Base-by-base conservation (phyloP, 2,888 invertebrate genomes). In the Morpho helenor region DNA sequence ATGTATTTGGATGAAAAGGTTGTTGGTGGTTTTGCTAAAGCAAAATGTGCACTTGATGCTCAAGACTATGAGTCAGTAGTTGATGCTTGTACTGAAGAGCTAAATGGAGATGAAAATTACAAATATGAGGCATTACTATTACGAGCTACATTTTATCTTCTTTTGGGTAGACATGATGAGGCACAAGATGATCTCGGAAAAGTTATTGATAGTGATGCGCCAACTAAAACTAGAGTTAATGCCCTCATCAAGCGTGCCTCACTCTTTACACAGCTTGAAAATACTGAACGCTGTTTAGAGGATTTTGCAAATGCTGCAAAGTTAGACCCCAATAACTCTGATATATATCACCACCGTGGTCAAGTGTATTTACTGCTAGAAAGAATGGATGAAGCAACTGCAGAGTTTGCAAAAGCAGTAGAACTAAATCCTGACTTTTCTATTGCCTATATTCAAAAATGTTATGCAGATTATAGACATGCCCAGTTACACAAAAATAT, bases 311-410 rank as follows among this genome's bases (percentile, higher is more conserved):
- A 80, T 66, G 98, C 98, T 42, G 93, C 95, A 47, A 88, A 93
- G 70, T 77, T 97, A 51, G 96, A 96, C 70, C 93, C 96, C 0
- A 91, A 94, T 42, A 96, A 96, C 79, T 93, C 96, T 23, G 99
- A 99, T 79, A 94, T 99, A 55, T 98, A 96, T 81, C 97, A 98
- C 79, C 98, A 99, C 75, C 91, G 98, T 64, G 98, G 98, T 53
- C 94, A 98, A 93, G 95, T 98, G 7, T 93, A 96, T 76, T 88
- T 98, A 64, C 84, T 98, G 51, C 84, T 96, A 73, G 97, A 97
- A 59, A 94, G 95, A 68, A 92, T 96, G 69, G 94, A 95, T 51
- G 95, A 95, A 66, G 98, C 98, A 0, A 92, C 95, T 56, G 80
- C 91, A 10, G 97, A 98, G 82, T 97, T 98, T 84, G 93, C 95